Base-by-base conservation (phyloP, 2,888 invertebrate species). In the Sussaba pulchella region DNA sequence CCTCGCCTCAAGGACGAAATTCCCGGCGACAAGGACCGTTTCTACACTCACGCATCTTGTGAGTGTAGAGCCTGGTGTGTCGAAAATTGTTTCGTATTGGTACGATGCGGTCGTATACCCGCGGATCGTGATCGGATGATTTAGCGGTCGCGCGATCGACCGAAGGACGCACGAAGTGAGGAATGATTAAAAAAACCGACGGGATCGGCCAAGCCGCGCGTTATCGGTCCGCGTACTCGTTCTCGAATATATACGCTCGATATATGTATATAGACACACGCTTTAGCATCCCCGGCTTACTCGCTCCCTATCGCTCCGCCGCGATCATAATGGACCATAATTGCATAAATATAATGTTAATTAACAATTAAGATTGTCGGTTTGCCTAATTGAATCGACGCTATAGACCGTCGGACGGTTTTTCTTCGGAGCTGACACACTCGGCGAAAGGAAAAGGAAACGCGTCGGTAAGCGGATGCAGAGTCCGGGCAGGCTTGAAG, bases 291-390 rank as follows among this genome's bases (percentile, higher is more conserved):
- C 17, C 83, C 83, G 78, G 81, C 71, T 82, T 80, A 84, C 85
- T 80, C 77, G 84, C 81, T n/a, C 39, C 47, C 83, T 91, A 91
- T 90, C 89, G 85, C 74, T 78, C 79, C 74, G 75, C 75, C 82
- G 81, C 84, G 86, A 88, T 90, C 90, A 88, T 89, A 90, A 90
- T 88, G 88, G 87, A 77, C 86, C 86, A 88, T 90, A 91, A 90
- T 89, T 91, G 89, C 88, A 89, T 89, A 90, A 89, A 91, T 89
- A 89, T 89, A 90, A 89, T 88, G 88, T 91, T 90, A 91, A 91
- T 91, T 90, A 90, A 90, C 89, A 88, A 89, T 89, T 88, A 88
- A 89, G 90, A 91, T 91, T 88, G 85, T 86, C 83, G 85, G 82
- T 83, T 86, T 87, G 87, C 87, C 88, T 91, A 91, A 91, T 91